Percentiles rank a stretch among this genome's conserved stretches.
These are phyloP conservation scores for Lydus trimaculatus DNA, from an alignment of 2,888 invertebrate species.

Conservation along the genomic window DNA sequence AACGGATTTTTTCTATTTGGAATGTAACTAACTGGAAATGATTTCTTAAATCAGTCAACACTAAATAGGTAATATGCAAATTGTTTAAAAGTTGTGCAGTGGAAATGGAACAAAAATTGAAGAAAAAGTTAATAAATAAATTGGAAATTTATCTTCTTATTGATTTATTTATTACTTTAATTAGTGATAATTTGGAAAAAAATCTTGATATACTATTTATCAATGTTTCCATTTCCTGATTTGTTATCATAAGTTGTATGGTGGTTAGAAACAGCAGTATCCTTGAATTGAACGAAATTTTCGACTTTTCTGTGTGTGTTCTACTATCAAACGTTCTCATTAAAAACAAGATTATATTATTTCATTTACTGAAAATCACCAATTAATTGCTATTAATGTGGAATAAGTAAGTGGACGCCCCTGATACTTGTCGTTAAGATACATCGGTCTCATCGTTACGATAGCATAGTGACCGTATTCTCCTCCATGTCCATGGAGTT, in stretches of 20 bases:
- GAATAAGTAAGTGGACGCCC: background rate
- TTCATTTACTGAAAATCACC: too few species aligned
- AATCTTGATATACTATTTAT: background rate
- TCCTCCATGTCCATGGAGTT: background rate
- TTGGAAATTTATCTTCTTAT: too few species aligned
- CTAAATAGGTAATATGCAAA: too few species aligned
- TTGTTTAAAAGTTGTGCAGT: too few species aligned
- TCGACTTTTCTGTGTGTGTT: too few species aligned
- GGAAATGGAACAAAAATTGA: too few species aligned
- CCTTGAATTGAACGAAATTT: background rate
- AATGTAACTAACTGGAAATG: too few species aligned
- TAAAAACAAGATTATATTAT: too few species aligned
- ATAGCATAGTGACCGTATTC: background rate
- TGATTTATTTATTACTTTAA: background rate
- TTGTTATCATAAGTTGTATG: background rate
- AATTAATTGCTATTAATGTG: too few species aligned
- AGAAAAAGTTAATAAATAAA: too few species aligned
- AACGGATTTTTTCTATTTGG: too few species aligned
- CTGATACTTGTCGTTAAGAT: background rate
- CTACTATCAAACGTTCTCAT: background rate
- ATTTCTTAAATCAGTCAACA: too few species aligned
- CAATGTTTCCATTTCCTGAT: background rate
- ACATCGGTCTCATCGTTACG: background rate
- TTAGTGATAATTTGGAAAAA: background rate
- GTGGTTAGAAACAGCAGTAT: background rate